phyloP scores from a whole-genome alignment of 2,888 invertebrate species.

The Andrena minutula region DNA sequence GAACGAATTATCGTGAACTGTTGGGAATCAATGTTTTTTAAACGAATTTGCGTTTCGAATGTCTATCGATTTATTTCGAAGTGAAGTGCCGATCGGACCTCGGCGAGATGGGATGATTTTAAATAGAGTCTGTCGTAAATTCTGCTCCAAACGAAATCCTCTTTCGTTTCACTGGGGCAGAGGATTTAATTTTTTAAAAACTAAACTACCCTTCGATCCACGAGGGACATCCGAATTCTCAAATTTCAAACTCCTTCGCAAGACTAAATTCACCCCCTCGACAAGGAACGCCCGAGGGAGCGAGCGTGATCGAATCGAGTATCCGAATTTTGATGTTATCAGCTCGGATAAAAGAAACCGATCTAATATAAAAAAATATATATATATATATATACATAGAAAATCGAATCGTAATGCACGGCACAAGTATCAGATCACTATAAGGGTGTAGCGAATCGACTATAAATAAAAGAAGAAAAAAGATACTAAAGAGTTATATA shows the following conservation, averaged over 20 bases:
- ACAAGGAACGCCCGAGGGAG: background rate
- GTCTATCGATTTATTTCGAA: background rate
- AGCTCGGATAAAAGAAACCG: conserved; percentile 7
- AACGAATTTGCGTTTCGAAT: conserved; percentile 26
- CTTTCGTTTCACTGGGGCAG: too few relatives aligned
- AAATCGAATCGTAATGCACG: conserved; percentile 67
- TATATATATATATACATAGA: conserved; percentile 21
- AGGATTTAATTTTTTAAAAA: too few relatives aligned
- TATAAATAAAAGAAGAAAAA: conserved; percentile 38
- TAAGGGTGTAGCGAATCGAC: conserved; percentile 61
- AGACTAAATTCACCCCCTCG: background rate
- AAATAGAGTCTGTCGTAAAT: too few relatives aligned
- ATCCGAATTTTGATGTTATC: conserved; percentile 26
- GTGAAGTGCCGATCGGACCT: conserved; percentile 8
- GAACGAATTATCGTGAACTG: conserved; percentile 46
- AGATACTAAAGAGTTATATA: conserved; percentile 37
- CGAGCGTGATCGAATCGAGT: conserved; percentile 48
- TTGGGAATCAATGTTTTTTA: conserved; percentile 53
- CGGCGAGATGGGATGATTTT: background rate
- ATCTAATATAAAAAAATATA: too few relatives aligned
- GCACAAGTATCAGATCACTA: conserved; percentile 76
- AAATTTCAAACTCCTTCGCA: background rate
- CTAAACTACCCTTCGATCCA: background rate
- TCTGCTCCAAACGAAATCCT: too few relatives aligned
- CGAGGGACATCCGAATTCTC: background rate